Evolutionary conservation across 2,888 invertebrate genomes (phyloP), one percentile per base, ranked within the genome.

Genomic region (Ectropis crepuscularia): DNA sequence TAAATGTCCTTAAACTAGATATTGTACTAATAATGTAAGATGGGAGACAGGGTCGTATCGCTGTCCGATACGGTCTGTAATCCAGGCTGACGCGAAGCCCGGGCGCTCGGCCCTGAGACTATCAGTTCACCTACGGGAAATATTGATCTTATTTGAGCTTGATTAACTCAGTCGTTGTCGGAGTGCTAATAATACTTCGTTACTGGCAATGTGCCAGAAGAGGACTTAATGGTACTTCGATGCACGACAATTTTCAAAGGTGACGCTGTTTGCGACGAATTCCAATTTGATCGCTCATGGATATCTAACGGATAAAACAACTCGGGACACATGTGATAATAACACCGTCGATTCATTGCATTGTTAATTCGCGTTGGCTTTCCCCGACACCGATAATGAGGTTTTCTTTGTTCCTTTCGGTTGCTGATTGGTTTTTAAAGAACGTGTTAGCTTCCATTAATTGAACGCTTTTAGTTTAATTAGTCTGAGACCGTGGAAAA

Each of bases 61-160:
- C 70, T 71, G 76, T 80, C 75, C 72, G 75, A 73, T 74, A 67
- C 72, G 73, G 78, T 74, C 67, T 67, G 77, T 84, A 83, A 86
- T 83, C 82, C 80, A 73, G 78, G 72, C 63, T 73, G 87, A 83
- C 86, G 77, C 70, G 76, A 73, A 71, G 71, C 63, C 51, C 71
- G 76, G 74, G 73, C 76, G 77, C 71, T 78, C 82, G 83, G 80
- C 83, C 83, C 83, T 81, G 84, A 82, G 80, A 84, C 82, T 85
- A 87, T 86, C 87, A 75, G 73, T 74, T 76, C 79, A 89, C 86
- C 86, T 86, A 87, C 87, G 86, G 86, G 80, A 85, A 89, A 87
- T 92, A 92, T 92, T 87, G 92, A 92, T 92, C 90, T 90, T 91
- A 91, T 92, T 91, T 87, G 90, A 90, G 92, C 87, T 89, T 91